Conservation (phyloP, 2,888 invertebrate genomes). For the Spodoptera picta region DNA sequence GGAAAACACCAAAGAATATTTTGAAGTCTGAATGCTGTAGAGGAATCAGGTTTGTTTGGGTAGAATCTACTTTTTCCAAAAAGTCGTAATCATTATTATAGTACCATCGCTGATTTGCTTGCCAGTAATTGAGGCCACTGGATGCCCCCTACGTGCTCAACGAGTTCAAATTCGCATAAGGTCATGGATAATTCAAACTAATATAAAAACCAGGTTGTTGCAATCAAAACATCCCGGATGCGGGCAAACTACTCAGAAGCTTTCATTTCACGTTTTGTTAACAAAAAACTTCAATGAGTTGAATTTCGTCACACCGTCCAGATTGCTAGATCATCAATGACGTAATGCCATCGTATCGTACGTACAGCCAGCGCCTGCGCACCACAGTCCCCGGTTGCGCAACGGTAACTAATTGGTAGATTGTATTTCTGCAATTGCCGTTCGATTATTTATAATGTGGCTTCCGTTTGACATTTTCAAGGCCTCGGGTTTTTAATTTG, state of each 20-base stretch:
- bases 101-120: too few species aligned
- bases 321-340: conserved; percentile 43
- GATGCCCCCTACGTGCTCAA: conserved; percentile 1
- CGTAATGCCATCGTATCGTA: conserved; percentile 37
- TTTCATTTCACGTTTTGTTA: conserved; percentile 14
- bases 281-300: conserved; percentile 30
- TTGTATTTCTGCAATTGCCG: conserved; percentile 50
- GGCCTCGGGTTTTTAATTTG: conserved; percentile 28
- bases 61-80: too few species aligned
- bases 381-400: conserved; percentile 37
- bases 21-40: too few species aligned
- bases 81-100: not conserved
- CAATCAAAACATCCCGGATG: conserved; percentile 31
- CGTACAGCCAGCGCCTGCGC: conserved; percentile 28
- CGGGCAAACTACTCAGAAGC: not conserved
- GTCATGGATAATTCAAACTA: conserved; percentile 7
- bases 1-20: too few species aligned
- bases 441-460: conserved; percentile 41
- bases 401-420: conserved; percentile 56
- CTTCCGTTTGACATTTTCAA: conserved; percentile 49
- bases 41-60: too few species aligned
- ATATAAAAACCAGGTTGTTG: conserved; percentile 9
- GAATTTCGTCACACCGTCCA: conserved; percentile 39
- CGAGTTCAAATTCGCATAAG: conserved; percentile 15
- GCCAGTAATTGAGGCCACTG: not conserved